Conservation (phyloP, 2,113 vertebrate genomes). For the Actinemys pallida region DNA sequence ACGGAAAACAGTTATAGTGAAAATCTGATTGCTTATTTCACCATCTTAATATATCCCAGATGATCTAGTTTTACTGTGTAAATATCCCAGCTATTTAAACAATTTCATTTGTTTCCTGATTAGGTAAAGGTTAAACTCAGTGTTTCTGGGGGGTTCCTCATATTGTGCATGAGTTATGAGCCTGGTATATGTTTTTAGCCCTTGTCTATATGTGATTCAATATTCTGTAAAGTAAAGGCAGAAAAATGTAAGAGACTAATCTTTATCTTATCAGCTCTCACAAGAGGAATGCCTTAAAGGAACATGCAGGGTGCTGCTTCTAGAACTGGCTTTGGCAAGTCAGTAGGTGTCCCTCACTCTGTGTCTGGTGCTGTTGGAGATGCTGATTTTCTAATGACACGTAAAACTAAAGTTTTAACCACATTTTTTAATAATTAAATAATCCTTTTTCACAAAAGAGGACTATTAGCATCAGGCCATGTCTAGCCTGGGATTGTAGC, state of each 20-base stretch:
- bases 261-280: not conserved
- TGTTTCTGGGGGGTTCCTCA: not conserved
- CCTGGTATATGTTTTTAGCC: constrained; percentile 12
- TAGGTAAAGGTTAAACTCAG: not conserved
- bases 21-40: not conserved
- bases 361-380: constrained; percentile 11
- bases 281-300: constrained; percentile 15
- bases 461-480: not conserved
- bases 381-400: constrained; percentile 63
- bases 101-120: not conserved
- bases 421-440: constrained; percentile 37
- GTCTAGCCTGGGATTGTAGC: not conserved
- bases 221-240: not conserved
- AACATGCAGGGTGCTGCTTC: not conserved
- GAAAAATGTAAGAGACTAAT: not conserved
- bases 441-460: constrained; percentile 4
- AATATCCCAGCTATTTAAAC: constrained; percentile 13
- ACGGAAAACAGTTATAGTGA: not conserved
- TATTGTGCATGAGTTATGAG: not conserved
- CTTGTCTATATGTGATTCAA: constrained; percentile 1
- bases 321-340: constrained; percentile 7
- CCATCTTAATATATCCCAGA: constrained; percentile 10
- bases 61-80: constrained; percentile 14
- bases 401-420: constrained; percentile 56
- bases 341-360: constrained; percentile 25